These are phyloP conservation scores for Aphaenogaster rudis DNA, from an alignment of 1,140 invertebrate genomes.

Conservation along the genomic window DNA sequence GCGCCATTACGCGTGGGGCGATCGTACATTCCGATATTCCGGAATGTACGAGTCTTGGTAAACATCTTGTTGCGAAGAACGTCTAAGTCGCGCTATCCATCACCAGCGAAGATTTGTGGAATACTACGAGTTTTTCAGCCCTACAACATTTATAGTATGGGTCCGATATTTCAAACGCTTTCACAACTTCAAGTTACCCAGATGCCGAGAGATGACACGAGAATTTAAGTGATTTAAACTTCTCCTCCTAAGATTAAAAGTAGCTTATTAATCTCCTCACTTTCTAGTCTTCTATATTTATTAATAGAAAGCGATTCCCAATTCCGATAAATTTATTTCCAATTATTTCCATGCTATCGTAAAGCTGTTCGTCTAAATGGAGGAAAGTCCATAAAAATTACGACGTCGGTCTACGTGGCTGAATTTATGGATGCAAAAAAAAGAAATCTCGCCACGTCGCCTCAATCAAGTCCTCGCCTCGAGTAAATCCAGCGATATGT, in stretches of 20 bases:
- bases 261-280: constrained; percentile 16
- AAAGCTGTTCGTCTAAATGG: neutral
- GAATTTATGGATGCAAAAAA: constrained; percentile 1
- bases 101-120: constrained; percentile 15
- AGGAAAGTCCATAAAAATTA: constrained; percentile 19
- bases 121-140: neutral
- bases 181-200: neutral
- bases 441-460: neutral
- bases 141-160: neutral
- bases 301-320: neutral
- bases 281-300: constrained; percentile 41
- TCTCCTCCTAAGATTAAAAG: constrained; percentile 3
- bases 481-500: constrained; percentile 3
- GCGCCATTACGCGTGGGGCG: neutral
- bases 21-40: constrained; percentile 46
- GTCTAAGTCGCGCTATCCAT: constrained; percentile 4
- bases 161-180: neutral
- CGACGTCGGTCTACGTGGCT: neutral
- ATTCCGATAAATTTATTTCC: constrained; percentile 33
- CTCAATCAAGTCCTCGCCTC: constrained; percentile 14
- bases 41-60: constrained; percentile 4
- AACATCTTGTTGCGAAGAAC: constrained; percentile 25
- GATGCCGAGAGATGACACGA: neutral
- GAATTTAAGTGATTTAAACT: neutral
- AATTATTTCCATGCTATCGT: neutral